Percentiles rank a stretch among this genome's conserved stretches.
phyloP scores from a whole-genome alignment of 2,797 vertebrate genomes.

The Bucorvus abyssinicus region DNA sequence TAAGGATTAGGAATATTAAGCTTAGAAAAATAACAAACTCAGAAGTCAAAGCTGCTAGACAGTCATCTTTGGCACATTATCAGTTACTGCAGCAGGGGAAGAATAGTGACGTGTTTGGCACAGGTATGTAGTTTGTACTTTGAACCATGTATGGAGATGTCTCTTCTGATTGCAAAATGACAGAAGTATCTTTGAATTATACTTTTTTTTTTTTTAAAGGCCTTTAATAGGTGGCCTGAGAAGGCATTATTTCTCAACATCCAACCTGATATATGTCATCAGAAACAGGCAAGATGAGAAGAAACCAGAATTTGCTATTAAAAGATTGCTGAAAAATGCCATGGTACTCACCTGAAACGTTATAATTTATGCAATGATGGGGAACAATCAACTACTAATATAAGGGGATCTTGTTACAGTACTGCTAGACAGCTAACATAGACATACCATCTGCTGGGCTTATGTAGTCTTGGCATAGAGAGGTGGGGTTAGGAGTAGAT shows the following conservation, averaged over 20 bases:
- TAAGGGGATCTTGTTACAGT: neutral
- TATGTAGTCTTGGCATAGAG: neutral
- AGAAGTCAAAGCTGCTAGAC: neutral
- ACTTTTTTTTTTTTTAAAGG: neutral
- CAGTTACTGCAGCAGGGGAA: neutral
- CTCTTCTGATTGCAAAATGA: neutral
- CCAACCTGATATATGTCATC: neutral
- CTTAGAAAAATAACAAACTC: neutral
- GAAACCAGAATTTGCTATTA: neutral
- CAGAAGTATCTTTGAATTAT: neutral
- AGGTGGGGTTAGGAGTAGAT: neutral
- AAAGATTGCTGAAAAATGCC: neutral
- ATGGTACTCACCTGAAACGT: neutral
- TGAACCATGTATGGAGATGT: neutral
- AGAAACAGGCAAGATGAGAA: neutral
- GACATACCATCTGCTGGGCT: neutral
- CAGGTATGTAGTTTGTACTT: neutral
- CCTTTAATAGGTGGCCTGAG: neutral
- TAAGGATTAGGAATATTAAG: constrained; percentile 12
- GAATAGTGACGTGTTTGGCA: neutral
- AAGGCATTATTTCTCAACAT: neutral
- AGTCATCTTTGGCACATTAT: neutral
- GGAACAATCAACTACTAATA: neutral
- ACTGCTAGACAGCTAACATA: neutral
- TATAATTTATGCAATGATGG: neutral